phyloP scores from a whole-genome alignment of 2,797 vertebrate genomes.

The Catamblyrhynchus diadema region DNA sequence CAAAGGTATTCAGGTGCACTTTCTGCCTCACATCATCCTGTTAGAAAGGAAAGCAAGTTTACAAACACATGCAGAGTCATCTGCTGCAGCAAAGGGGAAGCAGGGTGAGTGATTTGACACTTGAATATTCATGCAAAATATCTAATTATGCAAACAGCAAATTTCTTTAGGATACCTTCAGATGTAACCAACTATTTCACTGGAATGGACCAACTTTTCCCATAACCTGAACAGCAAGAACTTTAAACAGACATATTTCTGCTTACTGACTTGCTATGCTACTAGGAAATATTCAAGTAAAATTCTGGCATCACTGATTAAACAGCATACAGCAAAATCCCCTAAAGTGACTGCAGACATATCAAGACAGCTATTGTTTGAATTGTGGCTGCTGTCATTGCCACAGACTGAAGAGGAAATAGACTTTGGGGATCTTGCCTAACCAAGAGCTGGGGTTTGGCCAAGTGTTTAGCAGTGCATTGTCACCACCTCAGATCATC shows the following conservation, averaged over 20 bases:
- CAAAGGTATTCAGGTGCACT: conserved; percentile 86
- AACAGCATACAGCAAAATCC: neutral
- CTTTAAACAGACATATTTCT: neutral
- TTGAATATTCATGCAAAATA: neutral
- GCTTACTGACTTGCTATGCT: neutral
- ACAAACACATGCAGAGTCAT: neutral
- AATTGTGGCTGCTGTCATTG: neutral
- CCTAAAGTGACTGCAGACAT: neutral
- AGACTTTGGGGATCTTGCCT: neutral
- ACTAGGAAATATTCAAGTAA: neutral
- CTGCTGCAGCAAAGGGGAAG: neutral
- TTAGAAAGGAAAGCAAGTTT: neutral
- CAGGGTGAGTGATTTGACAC: fast-evolving
- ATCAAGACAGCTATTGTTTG: neutral
- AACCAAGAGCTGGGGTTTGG: neutral
- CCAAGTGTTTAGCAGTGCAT: neutral
- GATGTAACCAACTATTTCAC: neutral
- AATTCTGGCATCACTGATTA: neutral
- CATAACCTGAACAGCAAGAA: neutral
- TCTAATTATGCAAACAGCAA: neutral
- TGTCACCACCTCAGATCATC: neutral
- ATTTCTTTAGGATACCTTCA: neutral
- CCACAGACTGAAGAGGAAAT: neutral
- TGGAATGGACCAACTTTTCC: neutral
- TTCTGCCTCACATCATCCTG: conserved; percentile 84